Conservation (phyloP, 2,113 vertebrate species). For the Onychostoma macrolepis region DNA sequence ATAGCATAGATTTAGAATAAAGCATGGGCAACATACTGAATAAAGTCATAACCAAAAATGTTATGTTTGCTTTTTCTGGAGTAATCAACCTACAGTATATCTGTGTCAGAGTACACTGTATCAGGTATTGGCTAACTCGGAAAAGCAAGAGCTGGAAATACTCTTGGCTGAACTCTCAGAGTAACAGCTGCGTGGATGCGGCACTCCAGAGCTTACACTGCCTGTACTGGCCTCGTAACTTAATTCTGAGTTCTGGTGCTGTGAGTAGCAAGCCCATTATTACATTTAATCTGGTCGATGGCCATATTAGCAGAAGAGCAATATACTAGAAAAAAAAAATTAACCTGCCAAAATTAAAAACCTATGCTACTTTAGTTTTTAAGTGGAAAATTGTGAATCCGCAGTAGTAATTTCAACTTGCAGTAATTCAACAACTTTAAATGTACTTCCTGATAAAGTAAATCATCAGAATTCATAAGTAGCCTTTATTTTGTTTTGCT, state of each 20-base stretch:
- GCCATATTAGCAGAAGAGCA: neutral
- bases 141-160: constrained; percentile 17
- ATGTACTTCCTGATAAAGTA: neutral
- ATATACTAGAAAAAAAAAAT: neutral
- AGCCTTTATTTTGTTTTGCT: neutral
- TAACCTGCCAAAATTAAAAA: neutral
- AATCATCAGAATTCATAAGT: neutral
- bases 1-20: neutral
- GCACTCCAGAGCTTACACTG: constrained; percentile 14
- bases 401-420: neutral
- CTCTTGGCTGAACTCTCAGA: constrained; percentile 31
- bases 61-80: neutral
- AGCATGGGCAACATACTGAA: neutral
- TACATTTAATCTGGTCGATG: neutral
- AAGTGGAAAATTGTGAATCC: neutral
- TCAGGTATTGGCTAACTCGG: neutral
- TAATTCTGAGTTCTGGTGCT: neutral
- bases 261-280: neutral
- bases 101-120: neutral
- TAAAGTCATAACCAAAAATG: neutral
- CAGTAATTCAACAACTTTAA: neutral
- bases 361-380: neutral
- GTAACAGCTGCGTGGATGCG: constrained; percentile 30
- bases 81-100: neutral
- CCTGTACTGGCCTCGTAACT: neutral